These are phyloP conservation scores for Alces alces DNA, from an alignment of 2,113 vertebrate genomes.

Conservation along the genomic window DNA sequence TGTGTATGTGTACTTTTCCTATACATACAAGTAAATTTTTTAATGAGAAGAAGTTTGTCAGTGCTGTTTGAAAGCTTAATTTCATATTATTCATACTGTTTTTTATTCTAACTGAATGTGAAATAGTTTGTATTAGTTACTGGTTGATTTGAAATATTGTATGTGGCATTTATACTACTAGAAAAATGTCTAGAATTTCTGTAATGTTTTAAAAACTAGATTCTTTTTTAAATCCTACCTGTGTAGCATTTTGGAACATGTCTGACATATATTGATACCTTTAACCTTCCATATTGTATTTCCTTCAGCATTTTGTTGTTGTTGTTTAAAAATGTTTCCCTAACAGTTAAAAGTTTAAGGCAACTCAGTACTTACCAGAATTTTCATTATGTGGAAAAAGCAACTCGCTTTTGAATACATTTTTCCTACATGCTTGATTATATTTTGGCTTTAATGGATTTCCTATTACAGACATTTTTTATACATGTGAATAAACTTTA, in stretches of 20 bases:
- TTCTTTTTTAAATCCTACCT: background rate
- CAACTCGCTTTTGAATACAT: background rate
- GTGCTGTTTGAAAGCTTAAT: background rate
- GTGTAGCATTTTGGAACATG: background rate
- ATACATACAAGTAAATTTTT: background rate
- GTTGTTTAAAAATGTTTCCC: conserved; percentile 10
- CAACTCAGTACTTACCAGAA: background rate
- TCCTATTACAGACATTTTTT: conserved; percentile 28
- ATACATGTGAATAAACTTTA: conserved; percentile 58
- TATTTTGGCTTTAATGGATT: conserved; percentile 38
- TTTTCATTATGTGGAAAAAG: conserved; percentile 23
- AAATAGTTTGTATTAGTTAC: conserved; percentile 7
- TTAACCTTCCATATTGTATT: background rate
- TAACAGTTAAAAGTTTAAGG: conserved; percentile 8
- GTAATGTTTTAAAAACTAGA: background rate
- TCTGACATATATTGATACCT: background rate
- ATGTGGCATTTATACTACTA: background rate
- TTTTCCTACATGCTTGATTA: conserved; percentile 11
- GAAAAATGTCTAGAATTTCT: conserved; percentile 33
- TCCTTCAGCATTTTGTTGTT: background rate
- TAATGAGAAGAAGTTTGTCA: background rate
- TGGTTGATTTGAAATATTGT: conserved; percentile 20
- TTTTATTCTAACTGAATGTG: conserved; percentile 45
- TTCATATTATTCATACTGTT: background rate
- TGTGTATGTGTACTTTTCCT: background rate